Percentiles rank a stretch among this genome's conserved stretches.
phyloP scores from a whole-genome alignment of 2,113 vertebrate species.

The Oxyruncus cristatus region DNA sequence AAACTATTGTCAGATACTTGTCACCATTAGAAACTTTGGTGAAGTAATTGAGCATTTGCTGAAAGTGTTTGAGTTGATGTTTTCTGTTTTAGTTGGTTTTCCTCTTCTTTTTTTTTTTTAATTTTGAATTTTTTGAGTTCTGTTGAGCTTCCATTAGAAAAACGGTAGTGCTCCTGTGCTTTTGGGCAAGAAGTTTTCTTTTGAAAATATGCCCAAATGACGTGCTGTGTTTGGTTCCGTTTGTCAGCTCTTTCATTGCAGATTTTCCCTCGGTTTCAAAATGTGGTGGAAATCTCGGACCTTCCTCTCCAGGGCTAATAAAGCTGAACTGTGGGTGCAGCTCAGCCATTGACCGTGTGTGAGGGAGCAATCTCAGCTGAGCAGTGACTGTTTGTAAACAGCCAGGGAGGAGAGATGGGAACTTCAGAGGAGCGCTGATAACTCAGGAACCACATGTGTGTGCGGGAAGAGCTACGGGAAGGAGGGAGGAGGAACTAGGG shows the following conservation, averaged over 20 bases:
- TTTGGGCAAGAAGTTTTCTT: not conserved
- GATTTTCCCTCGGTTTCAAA: not conserved
- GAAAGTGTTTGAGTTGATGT: not conserved
- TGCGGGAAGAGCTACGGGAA: not conserved
- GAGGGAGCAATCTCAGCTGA: not conserved
- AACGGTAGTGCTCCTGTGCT: not conserved
- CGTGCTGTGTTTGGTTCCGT: not conserved
- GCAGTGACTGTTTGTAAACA: not conserved
- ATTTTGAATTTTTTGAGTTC: not conserved
- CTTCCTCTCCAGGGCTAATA: not conserved
- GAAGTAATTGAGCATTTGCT: not conserved
- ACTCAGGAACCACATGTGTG: fast-evolving
- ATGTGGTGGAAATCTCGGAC: not conserved
- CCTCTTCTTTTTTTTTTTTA: not conserved
- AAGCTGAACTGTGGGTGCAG: not conserved
- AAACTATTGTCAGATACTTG: not conserved
- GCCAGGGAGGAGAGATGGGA: not conserved
- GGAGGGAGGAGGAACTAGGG: not conserved
- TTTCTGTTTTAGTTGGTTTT: not conserved
- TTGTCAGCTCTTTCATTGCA: not conserved
- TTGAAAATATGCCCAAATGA: not conserved
- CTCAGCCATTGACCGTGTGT: not conserved
- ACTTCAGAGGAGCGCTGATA: not conserved
- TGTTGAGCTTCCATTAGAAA: not conserved
- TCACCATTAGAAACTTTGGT: not conserved